A percentile compares a stretch with the other conserved stretches of the same genome.
Evolutionary conservation across 2,113 vertebrate species (phyloP).

Genomic region (Ceyx margarethae): DNA sequence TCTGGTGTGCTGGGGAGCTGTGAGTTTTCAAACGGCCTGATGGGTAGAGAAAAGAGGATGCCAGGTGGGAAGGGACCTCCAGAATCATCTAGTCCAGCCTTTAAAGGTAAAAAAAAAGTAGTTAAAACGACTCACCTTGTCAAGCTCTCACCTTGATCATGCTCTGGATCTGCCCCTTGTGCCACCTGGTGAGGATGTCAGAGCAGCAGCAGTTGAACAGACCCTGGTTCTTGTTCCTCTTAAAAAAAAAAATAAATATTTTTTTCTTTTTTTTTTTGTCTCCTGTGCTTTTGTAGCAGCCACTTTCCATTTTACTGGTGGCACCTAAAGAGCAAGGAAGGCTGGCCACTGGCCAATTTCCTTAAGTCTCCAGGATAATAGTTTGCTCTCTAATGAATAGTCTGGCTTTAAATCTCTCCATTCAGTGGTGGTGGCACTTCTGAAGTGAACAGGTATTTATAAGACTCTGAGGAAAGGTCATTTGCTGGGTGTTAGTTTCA

Average conservation of each 20-base stretch:
- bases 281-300: slow-evolving; percentile 40
- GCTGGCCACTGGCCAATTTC: slow-evolving; percentile 58
- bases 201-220: neutral
- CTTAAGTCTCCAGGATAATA: slow-evolving; percentile 55
- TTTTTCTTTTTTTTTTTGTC: neutral
- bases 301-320: slow-evolving; percentile 27
- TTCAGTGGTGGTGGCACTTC: slow-evolving; percentile 47
- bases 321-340: slow-evolving; percentile 27
- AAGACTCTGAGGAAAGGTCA: slow-evolving; percentile 49
- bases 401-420: slow-evolving; percentile 61
- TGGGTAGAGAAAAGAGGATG: neutral
- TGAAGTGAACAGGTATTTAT: slow-evolving; percentile 53
- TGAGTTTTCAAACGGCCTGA: neutral
- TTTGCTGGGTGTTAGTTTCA: slow-evolving; percentile 32
- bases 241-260: neutral
- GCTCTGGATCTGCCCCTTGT: neutral
- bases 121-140: too few relatives aligned
- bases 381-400: slow-evolving; percentile 63
- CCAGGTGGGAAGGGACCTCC: too few relatives aligned
- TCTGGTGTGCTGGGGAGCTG: neutral
- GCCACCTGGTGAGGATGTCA: neutral
- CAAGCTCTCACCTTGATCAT: neutral
- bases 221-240: slow-evolving; percentile 10
- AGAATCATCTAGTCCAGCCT: too few relatives aligned
- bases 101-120: too few relatives aligned